Conservation (phyloP, 2,113 vertebrate species). For the Lasiurus borealis region DNA sequence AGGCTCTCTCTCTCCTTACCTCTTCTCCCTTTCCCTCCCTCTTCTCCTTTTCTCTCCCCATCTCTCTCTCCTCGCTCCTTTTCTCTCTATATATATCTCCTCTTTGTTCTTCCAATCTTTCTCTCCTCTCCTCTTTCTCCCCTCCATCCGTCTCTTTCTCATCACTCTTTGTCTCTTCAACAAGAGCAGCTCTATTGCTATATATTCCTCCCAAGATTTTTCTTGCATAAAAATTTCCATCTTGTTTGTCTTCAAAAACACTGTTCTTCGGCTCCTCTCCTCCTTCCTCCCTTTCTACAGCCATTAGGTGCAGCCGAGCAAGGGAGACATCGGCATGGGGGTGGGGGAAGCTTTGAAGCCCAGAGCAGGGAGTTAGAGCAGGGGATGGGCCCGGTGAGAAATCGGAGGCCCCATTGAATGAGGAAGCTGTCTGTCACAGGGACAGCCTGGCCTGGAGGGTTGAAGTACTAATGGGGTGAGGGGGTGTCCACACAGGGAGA, state of each 20-base stretch:
- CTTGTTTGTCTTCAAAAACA: neutral
- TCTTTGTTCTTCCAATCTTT: too few species aligned
- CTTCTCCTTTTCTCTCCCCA: neutral
- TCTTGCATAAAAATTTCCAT: slow-evolving; percentile 1
- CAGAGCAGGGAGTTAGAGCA: neutral
- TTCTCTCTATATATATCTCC: neutral
- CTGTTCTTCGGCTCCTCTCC: neutral
- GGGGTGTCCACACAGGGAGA: neutral
- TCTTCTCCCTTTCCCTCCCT: too few species aligned
- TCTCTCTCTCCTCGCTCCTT: neutral
- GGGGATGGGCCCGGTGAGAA: too few species aligned
- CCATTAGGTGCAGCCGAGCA: neutral
- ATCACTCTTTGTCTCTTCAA: neutral
- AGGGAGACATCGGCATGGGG: fast-evolving
- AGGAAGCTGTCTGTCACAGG: neutral
- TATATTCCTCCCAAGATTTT: neutral
- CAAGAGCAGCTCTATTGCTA: too few species aligned
- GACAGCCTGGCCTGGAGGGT: neutral
- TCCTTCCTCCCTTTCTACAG: neutral
- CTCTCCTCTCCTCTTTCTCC: too few species aligned
- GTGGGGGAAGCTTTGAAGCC: neutral
- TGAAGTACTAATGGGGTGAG: neutral
- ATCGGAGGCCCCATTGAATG: too few species aligned
- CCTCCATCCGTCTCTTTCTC: neutral
- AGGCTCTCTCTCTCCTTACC: neutral